phyloP scores from a whole-genome alignment of 37 sponge, comb jelly and placozoan genomes.

The Amphimedon queenslandica region DNA sequence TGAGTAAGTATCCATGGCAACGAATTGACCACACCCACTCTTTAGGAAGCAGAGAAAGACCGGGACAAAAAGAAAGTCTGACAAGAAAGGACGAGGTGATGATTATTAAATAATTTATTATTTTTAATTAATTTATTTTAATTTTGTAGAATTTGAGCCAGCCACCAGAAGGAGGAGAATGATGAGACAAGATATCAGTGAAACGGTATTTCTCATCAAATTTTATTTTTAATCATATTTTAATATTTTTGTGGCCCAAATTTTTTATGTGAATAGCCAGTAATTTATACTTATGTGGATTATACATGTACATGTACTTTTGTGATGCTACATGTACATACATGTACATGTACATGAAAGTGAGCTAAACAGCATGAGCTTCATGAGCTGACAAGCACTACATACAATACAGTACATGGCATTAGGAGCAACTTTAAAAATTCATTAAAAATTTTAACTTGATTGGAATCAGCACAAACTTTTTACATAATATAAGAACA shows the following conservation, averaged over 20 bases:
- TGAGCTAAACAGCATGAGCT: neutral
- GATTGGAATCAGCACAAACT: no score
- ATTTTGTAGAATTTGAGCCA: neutral
- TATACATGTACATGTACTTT: conserved; percentile 9
- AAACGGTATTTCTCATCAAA: no score
- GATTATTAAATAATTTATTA: no score
- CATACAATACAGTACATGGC: neutral
- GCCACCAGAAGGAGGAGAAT: conserved; percentile 27
- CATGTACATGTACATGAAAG: conserved; percentile 13
- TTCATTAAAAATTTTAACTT: no score
- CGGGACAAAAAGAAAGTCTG: neutral
- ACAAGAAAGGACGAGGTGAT: no score
- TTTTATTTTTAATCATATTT: no score
- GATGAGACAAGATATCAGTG: conserved; percentile 14
- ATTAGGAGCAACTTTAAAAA: no score
- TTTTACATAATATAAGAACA: neutral
- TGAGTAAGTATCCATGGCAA: conserved; percentile 1
- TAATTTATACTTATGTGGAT: neutral
- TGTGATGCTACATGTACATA: neutral
- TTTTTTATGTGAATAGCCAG: no score
- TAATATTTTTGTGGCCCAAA: no score
- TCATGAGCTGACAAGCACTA: neutral
- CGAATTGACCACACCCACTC: neutral
- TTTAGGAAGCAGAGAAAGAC: conserved; percentile 1
- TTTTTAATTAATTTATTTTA: neutral